A percentile compares a stretch with the other conserved stretches of the same genome.
phyloP scores from a whole-genome alignment of 37 sponge, comb jelly and placozoan species.

The Hexactinellida sp. region DNA sequence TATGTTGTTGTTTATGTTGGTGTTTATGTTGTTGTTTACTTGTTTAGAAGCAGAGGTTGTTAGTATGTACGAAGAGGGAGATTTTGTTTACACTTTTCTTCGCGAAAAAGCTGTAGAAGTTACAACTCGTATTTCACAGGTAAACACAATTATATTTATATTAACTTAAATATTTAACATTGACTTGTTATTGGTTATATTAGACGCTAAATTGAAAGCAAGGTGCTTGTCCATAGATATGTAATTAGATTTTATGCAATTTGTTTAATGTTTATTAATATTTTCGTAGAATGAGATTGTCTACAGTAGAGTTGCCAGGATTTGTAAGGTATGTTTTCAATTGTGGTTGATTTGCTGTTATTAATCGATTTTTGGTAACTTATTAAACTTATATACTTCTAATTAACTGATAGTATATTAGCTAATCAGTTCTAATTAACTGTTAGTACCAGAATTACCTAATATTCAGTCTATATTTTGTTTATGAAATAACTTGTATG shows the following conservation, averaged over 20 bases:
- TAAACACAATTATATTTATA: not conserved
- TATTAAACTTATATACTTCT: too few species aligned
- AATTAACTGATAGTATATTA: too few species aligned
- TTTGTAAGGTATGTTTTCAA: conserved; percentile 42
- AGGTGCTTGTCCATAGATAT: too few species aligned
- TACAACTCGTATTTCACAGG: not conserved
- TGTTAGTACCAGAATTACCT: too few species aligned
- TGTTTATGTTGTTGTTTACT: too few species aligned
- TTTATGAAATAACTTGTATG: too few species aligned
- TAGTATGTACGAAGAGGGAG: conserved; percentile 45
- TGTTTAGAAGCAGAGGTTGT: conserved; percentile 32
- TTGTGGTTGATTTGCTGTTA: not conserved
- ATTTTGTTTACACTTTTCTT: conserved; percentile 60
- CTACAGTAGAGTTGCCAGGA: conserved; percentile 26
- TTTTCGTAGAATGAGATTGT: not conserved
- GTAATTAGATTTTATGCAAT: not conserved
- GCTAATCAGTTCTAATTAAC: too few species aligned
- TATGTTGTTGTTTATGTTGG: too few species aligned
- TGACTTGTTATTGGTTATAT: too few species aligned
- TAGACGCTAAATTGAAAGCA: too few species aligned
- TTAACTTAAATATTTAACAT: too few species aligned
- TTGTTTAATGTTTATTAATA: not conserved
- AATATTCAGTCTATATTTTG: too few species aligned
- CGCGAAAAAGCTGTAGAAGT: conserved; percentile 51
- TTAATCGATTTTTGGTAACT: not conserved